A percentile compares a stretch with the other conserved stretches of the same genome.
Conservation (phyloP, 37 sponge, comb jelly and placozoan species). For the Hexactinellida sp. region DNA sequence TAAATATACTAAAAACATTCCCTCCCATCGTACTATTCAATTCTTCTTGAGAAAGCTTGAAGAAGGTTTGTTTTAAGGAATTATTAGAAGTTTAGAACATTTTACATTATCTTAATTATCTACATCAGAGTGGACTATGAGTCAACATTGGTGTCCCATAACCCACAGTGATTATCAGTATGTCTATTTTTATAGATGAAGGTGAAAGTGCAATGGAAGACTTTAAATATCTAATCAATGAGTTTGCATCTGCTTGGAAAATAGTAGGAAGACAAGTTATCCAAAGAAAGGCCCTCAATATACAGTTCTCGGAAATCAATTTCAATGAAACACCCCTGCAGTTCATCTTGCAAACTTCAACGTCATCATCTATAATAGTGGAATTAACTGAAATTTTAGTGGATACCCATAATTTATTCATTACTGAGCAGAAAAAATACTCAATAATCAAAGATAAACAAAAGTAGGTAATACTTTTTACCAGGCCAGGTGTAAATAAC, state of each 20-base stretch:
- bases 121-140: no score
- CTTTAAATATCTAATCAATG: not conserved
- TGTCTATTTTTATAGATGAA: no score
- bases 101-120: no score
- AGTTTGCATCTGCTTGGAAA: not conserved
- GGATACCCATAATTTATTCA: not conserved
- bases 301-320: not conserved
- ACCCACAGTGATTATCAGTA: no score
- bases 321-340: not conserved
- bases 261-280: not conserved
- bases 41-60: not conserved
- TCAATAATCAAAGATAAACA: not conserved
- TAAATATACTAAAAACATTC: not conserved
- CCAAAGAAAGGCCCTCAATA: not conserved
- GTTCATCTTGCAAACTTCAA: not conserved
- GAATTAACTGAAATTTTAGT: not conserved
- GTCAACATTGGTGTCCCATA: no score
- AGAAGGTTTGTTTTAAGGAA: not conserved
- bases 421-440: not conserved
- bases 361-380: not conserved
- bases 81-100: not conserved
- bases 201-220: not conserved
- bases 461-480: not conserved
- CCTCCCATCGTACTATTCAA: not conserved
- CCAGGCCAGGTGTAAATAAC: no score